Evolutionary conservation across 2,113 vertebrate genomes (phyloP), one percentile per base, ranked within the genome.

Genomic region (Synchiropus splendidus): DNA sequence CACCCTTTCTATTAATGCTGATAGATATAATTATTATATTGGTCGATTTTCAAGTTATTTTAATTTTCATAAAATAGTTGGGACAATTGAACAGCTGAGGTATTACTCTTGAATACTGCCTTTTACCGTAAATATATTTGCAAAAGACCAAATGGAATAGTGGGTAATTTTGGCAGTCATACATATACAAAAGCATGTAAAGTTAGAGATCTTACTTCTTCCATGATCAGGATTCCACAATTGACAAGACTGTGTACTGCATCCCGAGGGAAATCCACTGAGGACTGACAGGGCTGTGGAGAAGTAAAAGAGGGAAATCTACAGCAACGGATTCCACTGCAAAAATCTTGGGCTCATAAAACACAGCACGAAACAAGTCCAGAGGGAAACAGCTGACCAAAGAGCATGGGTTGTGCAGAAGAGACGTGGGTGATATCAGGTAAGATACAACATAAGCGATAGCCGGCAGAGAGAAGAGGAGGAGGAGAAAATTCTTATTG

Each of bases 171-270:
- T n/a, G n/a, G n/a, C n/a, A n/a, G n/a, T n/a, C n/a, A n/a, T n/a
- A n/a, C n/a, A n/a, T n/a, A n/a, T n/a, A n/a, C n/a, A n/a, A n/a
- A n/a, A n/a, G n/a, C n/a, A n/a, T n/a, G n/a, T n/a, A n/a, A n/a
- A n/a, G n/a, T n/a, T n/a, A n/a, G 41, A 27, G 3, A 16, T 32
- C 83, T 78, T 78, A 97, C 94, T 88, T 94, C 91, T 42, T 92
- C 89, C 18, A 82, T 78, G 39, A 92, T 74, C 50, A 98, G 77
- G 56, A 98, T 78, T 21, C 92, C 90, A 12, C 89, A 90, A 37
- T 83, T 83, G 14, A 92, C 77, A 44, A 97, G 84, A 33, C 91
- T 92, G 82, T 98, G 91, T 59, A 94, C 49, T 0, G 89, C 78
- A 51, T 92, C 86, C 63, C 87, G 69, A 27, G 89, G 83, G 2